These are phyloP conservation scores for Strix aluco DNA, from an alignment of 2,113 vertebrate species.

Conservation along the genomic window DNA sequence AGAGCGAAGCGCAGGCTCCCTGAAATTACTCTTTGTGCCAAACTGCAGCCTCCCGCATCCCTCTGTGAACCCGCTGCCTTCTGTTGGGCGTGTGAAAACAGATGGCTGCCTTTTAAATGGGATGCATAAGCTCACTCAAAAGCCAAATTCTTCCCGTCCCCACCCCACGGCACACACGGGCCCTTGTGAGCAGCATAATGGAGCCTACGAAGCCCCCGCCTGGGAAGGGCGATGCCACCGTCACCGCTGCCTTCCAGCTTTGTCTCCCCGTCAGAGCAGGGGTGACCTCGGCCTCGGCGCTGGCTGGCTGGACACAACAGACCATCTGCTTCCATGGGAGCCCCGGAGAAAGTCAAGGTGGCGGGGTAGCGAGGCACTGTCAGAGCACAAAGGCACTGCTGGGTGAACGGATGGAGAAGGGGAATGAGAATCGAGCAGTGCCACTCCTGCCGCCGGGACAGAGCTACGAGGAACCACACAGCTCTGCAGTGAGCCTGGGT, in stretches of 20 bases:
- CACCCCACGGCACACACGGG: background rate
- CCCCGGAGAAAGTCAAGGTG: background rate
- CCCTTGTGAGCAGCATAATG: background rate
- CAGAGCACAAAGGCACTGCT: background rate
- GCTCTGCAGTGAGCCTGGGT: too few species aligned
- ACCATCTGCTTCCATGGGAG: slow-evolving; percentile 27
- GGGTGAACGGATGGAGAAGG: background rate
- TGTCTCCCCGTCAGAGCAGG: background rate
- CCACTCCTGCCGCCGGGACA: background rate
- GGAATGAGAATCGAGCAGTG: background rate
- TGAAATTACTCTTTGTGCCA: background rate
- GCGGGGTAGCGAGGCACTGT: background rate
- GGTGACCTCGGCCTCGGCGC: background rate
- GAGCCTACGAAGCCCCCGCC: background rate
- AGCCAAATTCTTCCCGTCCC: slow-evolving; percentile 28
- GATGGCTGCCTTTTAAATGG: slow-evolving; percentile 19
- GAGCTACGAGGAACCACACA: background rate
- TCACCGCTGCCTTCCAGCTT: background rate
- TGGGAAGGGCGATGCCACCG: background rate
- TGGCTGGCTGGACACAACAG: background rate
- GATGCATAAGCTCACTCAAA: background rate
- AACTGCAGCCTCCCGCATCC: slow-evolving; percentile 5
- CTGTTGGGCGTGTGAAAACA: slow-evolving; percentile 38
- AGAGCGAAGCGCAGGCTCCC: background rate
- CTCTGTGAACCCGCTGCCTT: slow-evolving; percentile 33